Conservation (phyloP, 2,888 invertebrate genomes). For the Cabera pusaria region DNA sequence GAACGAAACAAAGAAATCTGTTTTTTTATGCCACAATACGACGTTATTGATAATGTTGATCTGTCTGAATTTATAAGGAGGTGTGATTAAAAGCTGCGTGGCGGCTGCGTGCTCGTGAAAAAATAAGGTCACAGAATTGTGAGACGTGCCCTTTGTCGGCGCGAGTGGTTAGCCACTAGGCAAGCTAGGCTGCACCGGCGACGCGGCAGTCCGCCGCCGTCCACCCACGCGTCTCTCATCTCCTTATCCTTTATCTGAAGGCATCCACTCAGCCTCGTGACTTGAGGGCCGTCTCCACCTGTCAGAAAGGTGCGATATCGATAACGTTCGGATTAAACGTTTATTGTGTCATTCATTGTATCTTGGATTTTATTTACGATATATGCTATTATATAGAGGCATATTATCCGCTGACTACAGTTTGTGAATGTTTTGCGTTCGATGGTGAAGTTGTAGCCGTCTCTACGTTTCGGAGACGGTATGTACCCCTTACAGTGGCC, state of each 20-base stretch:
- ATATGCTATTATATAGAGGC: constrained; percentile 33
- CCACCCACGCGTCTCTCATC: constrained; percentile 44
- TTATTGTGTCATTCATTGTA: constrained; percentile 46
- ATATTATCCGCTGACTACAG: constrained; percentile 13
- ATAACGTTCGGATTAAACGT: constrained; percentile 45
- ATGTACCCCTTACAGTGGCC: no score
- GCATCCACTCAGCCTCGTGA: constrained; percentile 56
- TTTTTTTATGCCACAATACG: constrained; percentile 35
- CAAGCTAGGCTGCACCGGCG: constrained; percentile 40
- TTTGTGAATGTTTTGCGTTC: constrained; percentile 33
- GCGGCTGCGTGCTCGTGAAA: constrained; percentile 44
- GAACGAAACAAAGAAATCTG: constrained; percentile 48
- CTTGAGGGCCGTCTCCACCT: constrained; percentile 42
- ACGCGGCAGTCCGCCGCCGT: constrained; percentile 50
- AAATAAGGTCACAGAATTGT: constrained; percentile 49
- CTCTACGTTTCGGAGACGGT: constrained; percentile 18
- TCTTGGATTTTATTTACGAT: constrained; percentile 45
- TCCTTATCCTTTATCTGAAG: constrained; percentile 63
- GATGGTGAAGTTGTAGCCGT: constrained; percentile 29
- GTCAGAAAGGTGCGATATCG: constrained; percentile 44
- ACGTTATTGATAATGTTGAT: constrained; percentile 35
- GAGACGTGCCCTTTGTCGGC: constrained; percentile 53
- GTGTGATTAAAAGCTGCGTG: constrained; percentile 36
- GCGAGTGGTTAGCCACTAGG: constrained; percentile 37
- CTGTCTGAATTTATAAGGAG: constrained; percentile 24